phyloP scores from a whole-genome alignment of 1,140 invertebrate genomes.

The Calliphora vicina region DNA sequence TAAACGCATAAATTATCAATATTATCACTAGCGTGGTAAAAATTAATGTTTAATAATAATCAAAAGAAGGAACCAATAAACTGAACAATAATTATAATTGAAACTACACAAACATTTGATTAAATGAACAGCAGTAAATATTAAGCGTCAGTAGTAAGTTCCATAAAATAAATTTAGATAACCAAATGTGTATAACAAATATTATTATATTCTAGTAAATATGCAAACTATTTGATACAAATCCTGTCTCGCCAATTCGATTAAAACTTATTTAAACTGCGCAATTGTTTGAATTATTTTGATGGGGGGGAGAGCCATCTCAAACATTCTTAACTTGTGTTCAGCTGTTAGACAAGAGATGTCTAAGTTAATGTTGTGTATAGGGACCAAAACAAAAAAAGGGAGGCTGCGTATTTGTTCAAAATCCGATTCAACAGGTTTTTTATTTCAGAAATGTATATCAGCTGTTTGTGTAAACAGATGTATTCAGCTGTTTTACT shows the following conservation, averaged over 20 bases:
- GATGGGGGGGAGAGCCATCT: too few species aligned
- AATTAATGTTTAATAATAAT: too few species aligned
- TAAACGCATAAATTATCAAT: not conserved
- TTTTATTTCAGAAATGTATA: not conserved
- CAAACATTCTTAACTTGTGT: not conserved
- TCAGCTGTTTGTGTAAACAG: not conserved
- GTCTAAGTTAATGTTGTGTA: not conserved
- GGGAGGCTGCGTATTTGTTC: slow-evolving; percentile 6
- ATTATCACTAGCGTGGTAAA: not conserved
- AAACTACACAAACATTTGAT: not conserved
- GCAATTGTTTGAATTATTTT: not conserved
- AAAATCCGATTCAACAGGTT: slow-evolving; percentile 6
- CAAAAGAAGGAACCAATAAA: not conserved
- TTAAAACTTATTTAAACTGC: not conserved
- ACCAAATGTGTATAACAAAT: too few species aligned
- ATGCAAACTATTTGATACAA: too few species aligned
- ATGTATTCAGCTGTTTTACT: not conserved
- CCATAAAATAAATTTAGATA: too few species aligned
- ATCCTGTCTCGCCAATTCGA: too few species aligned
- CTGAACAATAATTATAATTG: not conserved
- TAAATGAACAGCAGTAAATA: not conserved
- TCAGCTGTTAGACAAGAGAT: not conserved
- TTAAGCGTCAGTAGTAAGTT: not conserved
- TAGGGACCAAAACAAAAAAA: not conserved
- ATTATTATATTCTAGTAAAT: too few species aligned